These are phyloP conservation scores for Hippopotamyrus pictus DNA, from an alignment of 2,797 vertebrate genomes.

Conservation along the genomic window DNA sequence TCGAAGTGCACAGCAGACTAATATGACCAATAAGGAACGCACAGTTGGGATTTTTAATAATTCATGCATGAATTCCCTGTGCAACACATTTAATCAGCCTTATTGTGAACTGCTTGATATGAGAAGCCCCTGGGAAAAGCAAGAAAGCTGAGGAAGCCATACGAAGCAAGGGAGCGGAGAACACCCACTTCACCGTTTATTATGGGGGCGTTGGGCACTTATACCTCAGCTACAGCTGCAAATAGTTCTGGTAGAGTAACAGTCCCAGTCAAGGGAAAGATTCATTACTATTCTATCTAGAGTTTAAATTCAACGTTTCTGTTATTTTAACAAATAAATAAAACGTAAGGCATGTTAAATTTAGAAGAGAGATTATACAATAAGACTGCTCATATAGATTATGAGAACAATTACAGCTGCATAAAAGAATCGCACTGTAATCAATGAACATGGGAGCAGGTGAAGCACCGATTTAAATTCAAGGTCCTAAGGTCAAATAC, in stretches of 20 bases:
- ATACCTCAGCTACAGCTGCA: background rate
- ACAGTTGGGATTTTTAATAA: constrained; percentile 9
- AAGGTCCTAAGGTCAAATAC: background rate
- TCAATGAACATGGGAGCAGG: background rate
- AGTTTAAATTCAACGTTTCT: background rate
- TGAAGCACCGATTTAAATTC: background rate
- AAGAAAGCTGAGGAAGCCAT: background rate
- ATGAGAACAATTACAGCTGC: background rate
- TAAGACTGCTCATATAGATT: background rate
- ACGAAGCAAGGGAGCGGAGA: background rate
- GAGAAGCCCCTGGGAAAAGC: background rate
- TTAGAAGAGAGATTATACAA: background rate
- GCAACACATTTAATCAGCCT: background rate
- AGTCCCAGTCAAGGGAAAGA: background rate
- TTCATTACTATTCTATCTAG: background rate
- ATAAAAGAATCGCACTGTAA: background rate
- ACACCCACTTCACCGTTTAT: background rate
- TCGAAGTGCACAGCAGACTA: background rate
- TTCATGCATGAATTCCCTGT: background rate
- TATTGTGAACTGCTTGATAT: background rate
- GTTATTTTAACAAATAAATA: background rate
- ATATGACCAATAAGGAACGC: background rate
- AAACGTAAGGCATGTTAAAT: background rate
- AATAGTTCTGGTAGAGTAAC: background rate
- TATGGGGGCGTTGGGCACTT: background rate